A percentile compares a stretch with the other conserved stretches of the same genome.
Evolutionary conservation across 2,888 invertebrate species (phyloP).

Genomic region (Tachystola acroxantha): DNA sequence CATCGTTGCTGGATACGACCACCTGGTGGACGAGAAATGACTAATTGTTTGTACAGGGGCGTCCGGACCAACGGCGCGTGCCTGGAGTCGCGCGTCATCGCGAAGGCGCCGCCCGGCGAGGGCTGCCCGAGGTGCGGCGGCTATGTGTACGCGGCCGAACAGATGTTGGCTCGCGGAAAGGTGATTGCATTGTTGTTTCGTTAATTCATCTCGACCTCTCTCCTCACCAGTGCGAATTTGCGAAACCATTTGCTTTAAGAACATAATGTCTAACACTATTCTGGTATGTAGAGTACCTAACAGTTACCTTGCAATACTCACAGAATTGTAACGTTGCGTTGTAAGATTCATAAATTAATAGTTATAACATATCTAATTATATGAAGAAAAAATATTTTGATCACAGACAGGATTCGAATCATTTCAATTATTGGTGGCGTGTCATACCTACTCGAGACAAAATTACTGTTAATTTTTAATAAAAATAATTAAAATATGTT

Average conservation of each 20-base stretch:
- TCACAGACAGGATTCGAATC: no score
- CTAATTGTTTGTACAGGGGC: slow-evolving; percentile 49
- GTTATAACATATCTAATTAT: no score
- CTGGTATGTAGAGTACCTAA: no score
- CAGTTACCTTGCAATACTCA: no score
- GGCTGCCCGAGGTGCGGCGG: slow-evolving; percentile 94
- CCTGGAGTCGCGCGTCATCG: slow-evolving; percentile 84
- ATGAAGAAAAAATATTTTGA: no score
- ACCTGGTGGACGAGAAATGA: slow-evolving; percentile 31
- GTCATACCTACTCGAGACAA: neutral
- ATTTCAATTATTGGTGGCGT: no score
- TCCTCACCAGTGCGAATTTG: no score
- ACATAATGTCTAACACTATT: no score
- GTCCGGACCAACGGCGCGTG: slow-evolving; percentile 80
- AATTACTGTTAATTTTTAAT: neutral
- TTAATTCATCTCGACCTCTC: neutral
- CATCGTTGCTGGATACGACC: slow-evolving; percentile 49
- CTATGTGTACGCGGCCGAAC: slow-evolving; percentile 93
- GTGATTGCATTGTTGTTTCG: slow-evolving; percentile 77
- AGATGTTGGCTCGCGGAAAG: slow-evolving; percentile 93
- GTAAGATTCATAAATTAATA: no score
- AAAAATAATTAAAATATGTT: slow-evolving; percentile 25
- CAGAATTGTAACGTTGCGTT: no score
- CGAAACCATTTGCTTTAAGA: neutral
- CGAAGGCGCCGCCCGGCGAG: slow-evolving; percentile 90